These are phyloP conservation scores for Panurus biarmicus DNA, from an alignment of 2,113 vertebrate genomes.

Conservation along the genomic window DNA sequence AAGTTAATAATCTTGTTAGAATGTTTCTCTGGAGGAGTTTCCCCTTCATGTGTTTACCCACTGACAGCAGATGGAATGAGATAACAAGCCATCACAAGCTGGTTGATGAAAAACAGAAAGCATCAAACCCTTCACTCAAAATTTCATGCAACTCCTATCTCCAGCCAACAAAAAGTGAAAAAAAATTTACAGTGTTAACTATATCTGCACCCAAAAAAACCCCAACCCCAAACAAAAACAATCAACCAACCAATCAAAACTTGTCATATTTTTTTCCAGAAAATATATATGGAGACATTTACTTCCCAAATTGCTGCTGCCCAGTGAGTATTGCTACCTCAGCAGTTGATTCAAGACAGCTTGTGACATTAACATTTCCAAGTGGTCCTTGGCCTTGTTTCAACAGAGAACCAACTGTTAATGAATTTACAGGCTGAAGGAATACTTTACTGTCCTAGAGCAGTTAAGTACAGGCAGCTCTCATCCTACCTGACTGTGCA, in stretches of 20 bases:
- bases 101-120: background rate
- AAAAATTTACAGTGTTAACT: background rate
- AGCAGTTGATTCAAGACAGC: background rate
- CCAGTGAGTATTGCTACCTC: background rate
- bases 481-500: slow-evolving; percentile 73
- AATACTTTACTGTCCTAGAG: background rate
- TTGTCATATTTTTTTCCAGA: background rate
- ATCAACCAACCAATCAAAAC: background rate
- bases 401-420: background rate
- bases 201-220: background rate
- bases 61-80: background rate
- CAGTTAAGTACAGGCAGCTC: background rate
- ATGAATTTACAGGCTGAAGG: background rate
- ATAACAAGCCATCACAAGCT: background rate
- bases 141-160: background rate
- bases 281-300: background rate
- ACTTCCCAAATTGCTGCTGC: background rate
- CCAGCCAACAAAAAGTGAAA: background rate
- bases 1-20: background rate
- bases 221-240: background rate
- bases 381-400: background rate
- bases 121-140: background rate
- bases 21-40: background rate
- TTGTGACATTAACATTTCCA: background rate
- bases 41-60: background rate